These are phyloP conservation scores for Ophonus ardosiacus DNA, from an alignment of 2,888 invertebrate species.

Conservation along the genomic window DNA sequence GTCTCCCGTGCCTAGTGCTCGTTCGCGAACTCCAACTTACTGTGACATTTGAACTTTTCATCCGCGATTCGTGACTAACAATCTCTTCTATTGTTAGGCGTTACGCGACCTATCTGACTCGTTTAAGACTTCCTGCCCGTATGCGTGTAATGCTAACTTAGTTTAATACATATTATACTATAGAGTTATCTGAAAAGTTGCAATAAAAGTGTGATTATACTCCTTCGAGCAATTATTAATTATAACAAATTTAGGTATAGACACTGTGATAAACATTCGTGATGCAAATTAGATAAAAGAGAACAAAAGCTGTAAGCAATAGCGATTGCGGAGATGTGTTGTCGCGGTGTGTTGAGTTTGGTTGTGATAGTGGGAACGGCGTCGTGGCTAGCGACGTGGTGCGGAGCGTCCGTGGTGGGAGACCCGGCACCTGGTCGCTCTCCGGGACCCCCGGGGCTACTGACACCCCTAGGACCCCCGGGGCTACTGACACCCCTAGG, in stretches of 20 bases:
- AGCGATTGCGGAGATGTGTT: neutral
- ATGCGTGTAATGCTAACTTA: neutral
- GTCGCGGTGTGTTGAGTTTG: conserved; percentile 19
- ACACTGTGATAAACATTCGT: conserved; percentile 36
- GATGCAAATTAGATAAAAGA: conserved; percentile 5
- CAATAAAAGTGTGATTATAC: conserved; percentile 43
- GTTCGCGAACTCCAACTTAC: neutral
- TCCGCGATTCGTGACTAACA: conserved; percentile 14
- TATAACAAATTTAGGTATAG: conserved; percentile 27
- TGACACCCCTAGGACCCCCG: conserved; percentile 73
- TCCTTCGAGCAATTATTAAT: conserved; percentile 45
- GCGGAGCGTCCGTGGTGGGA: conserved; percentile 75
- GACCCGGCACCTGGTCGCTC: conserved; percentile 84
- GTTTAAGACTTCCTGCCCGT: neutral
- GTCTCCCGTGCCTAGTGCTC: neutral
- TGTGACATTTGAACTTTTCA: conserved; percentile 45
- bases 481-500: too few relatives aligned
- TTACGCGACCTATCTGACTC: neutral
- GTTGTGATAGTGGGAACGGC: conserved; percentile 38
- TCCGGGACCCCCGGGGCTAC: conserved; percentile 78
- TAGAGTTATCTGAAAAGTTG: conserved; percentile 23
- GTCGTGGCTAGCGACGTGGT: conserved; percentile 63
- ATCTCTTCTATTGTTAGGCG: conserved; percentile 6
- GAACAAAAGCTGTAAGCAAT: neutral
- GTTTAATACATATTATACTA: neutral